phyloP scores from a whole-genome alignment of 2,113 vertebrate genomes.

The Gadus chalcogrammus region DNA sequence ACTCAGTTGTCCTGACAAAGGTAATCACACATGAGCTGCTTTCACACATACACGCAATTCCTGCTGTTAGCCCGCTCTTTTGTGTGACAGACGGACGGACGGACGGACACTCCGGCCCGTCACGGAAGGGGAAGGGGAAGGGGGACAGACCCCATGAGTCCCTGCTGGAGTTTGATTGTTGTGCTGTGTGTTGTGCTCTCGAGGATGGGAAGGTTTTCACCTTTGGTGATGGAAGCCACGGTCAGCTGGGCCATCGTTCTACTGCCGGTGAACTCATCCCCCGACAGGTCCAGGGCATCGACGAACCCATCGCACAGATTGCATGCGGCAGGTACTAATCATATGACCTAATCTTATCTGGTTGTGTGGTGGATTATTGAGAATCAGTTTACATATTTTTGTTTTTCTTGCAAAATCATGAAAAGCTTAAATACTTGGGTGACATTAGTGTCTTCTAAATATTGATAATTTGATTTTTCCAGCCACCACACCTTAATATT shows the following conservation, averaged over 20 bases:
- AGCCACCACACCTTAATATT: constrained; percentile 68
- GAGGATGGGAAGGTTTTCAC: constrained; percentile 90
- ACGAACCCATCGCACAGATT: constrained; percentile 81
- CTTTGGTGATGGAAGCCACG: constrained; percentile 90
- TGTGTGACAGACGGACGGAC: too few species aligned
- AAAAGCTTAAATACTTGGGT: background rate
- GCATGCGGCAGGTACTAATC: constrained; percentile 84
- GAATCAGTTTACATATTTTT: background rate
- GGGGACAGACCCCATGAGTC: too few species aligned
- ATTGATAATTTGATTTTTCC: constrained; percentile 6
- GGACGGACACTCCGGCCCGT: too few species aligned
- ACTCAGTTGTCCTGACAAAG: constrained; percentile 88
- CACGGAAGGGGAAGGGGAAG: too few species aligned
- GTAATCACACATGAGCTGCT: constrained; percentile 50
- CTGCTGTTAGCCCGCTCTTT: too few species aligned
- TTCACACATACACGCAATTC: too few species aligned
- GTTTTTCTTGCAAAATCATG: background rate
- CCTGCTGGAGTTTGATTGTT: too few species aligned
- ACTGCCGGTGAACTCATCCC: constrained; percentile 82
- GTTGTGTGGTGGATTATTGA: background rate
- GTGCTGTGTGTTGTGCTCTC: background rate
- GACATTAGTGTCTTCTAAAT: background rate
- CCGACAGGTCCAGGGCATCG: constrained; percentile 83
- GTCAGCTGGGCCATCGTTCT: constrained; percentile 89
- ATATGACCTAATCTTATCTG: background rate